A percentile compares a stretch with the other conserved stretches of the same genome.
Evolutionary conservation across 2,113 vertebrate genomes (phyloP).

Genomic region (Ellobius talpinus): DNA sequence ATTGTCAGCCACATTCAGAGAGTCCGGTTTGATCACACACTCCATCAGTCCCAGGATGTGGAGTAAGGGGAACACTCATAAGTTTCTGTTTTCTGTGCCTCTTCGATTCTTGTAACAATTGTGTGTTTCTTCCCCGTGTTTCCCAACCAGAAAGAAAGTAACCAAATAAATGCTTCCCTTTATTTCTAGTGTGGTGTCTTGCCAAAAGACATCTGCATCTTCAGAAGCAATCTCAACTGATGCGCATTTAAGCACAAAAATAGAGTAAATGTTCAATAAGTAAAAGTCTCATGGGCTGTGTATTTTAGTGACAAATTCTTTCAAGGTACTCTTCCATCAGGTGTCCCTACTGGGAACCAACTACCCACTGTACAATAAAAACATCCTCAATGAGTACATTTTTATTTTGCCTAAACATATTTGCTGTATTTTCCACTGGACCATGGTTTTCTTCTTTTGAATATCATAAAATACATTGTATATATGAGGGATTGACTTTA

Average conservation of each 20-base stretch:
- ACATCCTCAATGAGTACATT: background rate
- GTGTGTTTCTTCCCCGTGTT: background rate
- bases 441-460: background rate
- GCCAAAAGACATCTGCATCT: conserved; percentile 9
- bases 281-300: background rate
- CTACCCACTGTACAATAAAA: too few species aligned
- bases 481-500: background rate
- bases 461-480: background rate
- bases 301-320: background rate
- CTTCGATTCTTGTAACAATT: background rate
- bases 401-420: background rate
- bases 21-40: too few species aligned
- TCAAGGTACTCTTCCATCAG: background rate
- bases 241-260: background rate
- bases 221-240: background rate
- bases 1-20: too few species aligned
- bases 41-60: too few species aligned
- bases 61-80: too few species aligned
- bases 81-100: background rate
- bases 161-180: background rate
- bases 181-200: background rate
- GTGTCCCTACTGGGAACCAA: background rate
- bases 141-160: background rate
- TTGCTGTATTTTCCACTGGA: background rate
- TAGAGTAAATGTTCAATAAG: background rate